These are phyloP conservation scores for Merluccius polli DNA, from an alignment of 2,797 vertebrate species.

Conservation along the genomic window DNA sequence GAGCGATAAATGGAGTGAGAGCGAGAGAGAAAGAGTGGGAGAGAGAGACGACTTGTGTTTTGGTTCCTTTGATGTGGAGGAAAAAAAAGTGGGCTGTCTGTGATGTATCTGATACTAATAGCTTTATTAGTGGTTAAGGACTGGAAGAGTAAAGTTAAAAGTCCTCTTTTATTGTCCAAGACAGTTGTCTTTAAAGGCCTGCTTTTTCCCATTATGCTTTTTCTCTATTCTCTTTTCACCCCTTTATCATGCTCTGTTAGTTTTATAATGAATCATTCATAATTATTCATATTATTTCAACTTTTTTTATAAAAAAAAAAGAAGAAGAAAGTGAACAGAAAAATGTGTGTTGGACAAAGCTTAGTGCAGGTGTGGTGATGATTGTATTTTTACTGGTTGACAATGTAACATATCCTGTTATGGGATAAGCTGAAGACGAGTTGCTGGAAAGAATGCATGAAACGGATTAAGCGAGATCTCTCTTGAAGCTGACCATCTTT, in stretches of 20 bases:
- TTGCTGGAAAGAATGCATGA: slow-evolving; percentile 36
- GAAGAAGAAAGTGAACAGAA: not conserved
- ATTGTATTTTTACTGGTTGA: slow-evolving; percentile 38
- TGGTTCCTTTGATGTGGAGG: slow-evolving; percentile 3
- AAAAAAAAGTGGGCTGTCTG: not conserved
- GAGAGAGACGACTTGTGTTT: not conserved
- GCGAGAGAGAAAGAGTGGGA: not conserved
- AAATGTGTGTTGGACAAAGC: slow-evolving; percentile 10
- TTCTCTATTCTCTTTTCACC: not conserved
- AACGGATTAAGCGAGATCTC: slow-evolving; percentile 35
- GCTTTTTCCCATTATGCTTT: not conserved
- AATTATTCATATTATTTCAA: not conserved
- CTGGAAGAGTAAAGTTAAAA: slow-evolving; percentile 4
- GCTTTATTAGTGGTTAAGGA: slow-evolving; percentile 2
- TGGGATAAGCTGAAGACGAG: slow-evolving; percentile 24
- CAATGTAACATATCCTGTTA: slow-evolving; percentile 39
- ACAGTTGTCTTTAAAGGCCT: not conserved
- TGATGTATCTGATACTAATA: slow-evolving; percentile 23
- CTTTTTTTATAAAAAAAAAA: not conserved
- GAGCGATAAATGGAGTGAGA: not conserved
- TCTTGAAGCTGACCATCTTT: slow-evolving; percentile 27
- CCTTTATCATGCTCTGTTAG: not conserved
- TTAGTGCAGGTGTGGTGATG: slow-evolving; percentile 31
- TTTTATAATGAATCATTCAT: not conserved
- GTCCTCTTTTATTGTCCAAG: not conserved